Conservation (phyloP, 2,888 invertebrate species). For the Apoderus coryli region DNA sequence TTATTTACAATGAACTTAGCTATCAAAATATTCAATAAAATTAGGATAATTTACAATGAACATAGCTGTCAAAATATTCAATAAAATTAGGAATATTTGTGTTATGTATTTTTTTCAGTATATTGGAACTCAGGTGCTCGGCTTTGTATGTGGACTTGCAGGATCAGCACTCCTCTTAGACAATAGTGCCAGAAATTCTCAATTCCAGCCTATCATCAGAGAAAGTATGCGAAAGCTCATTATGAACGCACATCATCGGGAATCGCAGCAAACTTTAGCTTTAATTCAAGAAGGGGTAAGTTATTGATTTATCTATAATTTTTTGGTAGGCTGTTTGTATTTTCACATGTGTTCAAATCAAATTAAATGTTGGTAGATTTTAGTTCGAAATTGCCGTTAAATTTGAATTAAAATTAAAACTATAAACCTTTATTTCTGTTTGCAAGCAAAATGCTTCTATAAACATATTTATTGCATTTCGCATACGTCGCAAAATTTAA, state of each 20-base stretch:
- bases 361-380: conserved; percentile 17
- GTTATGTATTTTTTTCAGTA: conserved; percentile 52
- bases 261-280: conserved; percentile 50
- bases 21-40: too few species aligned
- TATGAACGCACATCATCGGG: conserved; percentile 58
- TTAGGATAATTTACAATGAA: too few species aligned
- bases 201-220: conserved; percentile 61
- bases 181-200: conserved; percentile 67
- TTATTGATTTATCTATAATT: conserved; percentile 15
- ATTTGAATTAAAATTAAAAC: too few species aligned
- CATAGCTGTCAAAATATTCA: too few species aligned
- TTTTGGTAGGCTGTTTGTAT: conserved; percentile 1
- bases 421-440: too few species aligned
- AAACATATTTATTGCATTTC: too few species aligned
- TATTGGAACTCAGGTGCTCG: conserved; percentile 53
- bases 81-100: too few species aligned
- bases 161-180: conserved; percentile 66
- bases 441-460: too few species aligned
- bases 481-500: too few species aligned
- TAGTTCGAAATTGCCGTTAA: too few species aligned
- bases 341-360: conserved; percentile 6
- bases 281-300: conserved; percentile 77
- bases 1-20: too few species aligned
- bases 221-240: conserved; percentile 58
- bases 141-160: conserved; percentile 54